These are phyloP conservation scores for Allenopithecus nigroviridis DNA, from an alignment of 2,797 vertebrate species.

Conservation along the genomic window DNA sequence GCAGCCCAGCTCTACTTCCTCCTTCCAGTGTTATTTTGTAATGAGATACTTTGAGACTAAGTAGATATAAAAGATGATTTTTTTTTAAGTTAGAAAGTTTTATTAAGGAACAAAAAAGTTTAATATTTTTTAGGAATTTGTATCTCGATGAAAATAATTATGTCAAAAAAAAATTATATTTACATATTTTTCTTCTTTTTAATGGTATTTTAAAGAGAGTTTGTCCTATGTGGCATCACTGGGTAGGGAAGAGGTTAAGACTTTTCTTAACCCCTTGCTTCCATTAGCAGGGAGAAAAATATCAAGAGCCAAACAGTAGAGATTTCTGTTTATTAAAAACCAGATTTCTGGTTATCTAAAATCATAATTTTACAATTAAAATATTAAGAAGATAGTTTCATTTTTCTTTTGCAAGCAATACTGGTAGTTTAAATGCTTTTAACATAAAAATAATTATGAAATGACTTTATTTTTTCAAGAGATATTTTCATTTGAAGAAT, in stretches of 20 bases:
- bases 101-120: not conserved
- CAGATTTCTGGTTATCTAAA: not conserved
- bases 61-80: not conserved
- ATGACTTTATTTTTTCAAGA: slow-evolving; percentile 2
- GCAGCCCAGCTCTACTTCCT: not conserved
- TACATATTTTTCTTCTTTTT: not conserved
- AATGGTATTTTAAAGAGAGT: not conserved
- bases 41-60: not conserved
- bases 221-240: not conserved
- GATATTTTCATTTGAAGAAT: slow-evolving; percentile 13
- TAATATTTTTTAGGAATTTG: slow-evolving; percentile 12
- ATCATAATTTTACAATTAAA: not conserved
- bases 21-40: not conserved
- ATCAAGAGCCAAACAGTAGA: slow-evolving; percentile 18
- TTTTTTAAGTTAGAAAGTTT: not conserved
- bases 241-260: not conserved
- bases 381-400: not conserved
- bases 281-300: not conserved
- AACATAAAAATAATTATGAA: slow-evolving; percentile 24
- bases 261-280: not conserved
- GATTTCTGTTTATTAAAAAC: not conserved
- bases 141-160: slow-evolving; percentile 4
- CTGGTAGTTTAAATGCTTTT: not conserved
- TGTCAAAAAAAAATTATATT: not conserved
- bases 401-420: slow-evolving; percentile 12